These are phyloP conservation scores for Hylomyscus alleni DNA, from an alignment of 2,797 vertebrate species.

Conservation along the genomic window DNA sequence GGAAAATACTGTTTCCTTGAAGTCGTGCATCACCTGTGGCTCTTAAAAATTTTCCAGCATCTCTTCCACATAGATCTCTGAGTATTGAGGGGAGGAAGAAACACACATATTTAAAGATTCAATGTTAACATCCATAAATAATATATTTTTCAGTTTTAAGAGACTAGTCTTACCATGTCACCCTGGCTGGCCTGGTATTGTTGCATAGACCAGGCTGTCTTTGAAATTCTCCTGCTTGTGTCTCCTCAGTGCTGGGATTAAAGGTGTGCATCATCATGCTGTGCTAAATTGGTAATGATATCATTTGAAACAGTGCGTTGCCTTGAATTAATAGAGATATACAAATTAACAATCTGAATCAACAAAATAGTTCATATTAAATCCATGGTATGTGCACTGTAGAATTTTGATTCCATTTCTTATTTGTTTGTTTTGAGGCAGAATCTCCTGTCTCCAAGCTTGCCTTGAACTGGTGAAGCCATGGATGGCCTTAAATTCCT, in stretches of 20 bases:
- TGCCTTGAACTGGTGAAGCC: not conserved
- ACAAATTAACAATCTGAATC: conserved; percentile 41
- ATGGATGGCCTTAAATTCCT: not conserved
- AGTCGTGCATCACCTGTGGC: not conserved
- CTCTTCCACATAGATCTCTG: not conserved
- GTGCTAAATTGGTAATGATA: conserved; percentile 45
- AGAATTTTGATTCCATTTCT: conserved; percentile 56
- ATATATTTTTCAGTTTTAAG: conserved; percentile 10
- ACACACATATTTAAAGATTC: not conserved
- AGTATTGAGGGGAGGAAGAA: not conserved
- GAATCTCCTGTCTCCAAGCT: not conserved
- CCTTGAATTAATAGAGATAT: conserved; percentile 59
- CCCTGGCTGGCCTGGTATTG: not conserved
- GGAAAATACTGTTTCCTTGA: not conserved
- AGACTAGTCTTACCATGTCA: not conserved
- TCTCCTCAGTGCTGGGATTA: not conserved
- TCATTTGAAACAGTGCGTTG: not conserved
- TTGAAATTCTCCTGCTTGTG: not conserved
- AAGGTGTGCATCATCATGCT: not conserved
- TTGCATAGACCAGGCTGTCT: not conserved
- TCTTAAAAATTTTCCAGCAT: not conserved
- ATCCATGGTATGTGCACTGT: conserved; percentile 31
- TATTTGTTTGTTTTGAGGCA: not conserved
- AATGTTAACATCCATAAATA: not conserved
- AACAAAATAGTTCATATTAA: conserved; percentile 50